A percentile compares a stretch with the other conserved stretches of the same genome.
phyloP scores from a whole-genome alignment of 2,888 invertebrate genomes.

The Melanophora roralis region DNA sequence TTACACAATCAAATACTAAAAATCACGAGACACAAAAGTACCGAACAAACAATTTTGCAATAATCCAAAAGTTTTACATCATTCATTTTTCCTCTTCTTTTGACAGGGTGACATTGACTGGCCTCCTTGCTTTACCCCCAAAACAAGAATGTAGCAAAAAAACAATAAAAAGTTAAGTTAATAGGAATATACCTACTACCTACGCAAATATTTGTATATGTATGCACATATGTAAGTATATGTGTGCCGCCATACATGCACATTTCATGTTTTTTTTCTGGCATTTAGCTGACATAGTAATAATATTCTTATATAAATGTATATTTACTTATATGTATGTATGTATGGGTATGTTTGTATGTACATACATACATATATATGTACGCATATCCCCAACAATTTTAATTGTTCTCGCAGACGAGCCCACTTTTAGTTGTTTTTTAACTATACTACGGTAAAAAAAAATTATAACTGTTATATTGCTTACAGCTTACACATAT shows the following conservation, averaged over 20 bases:
- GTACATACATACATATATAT: not conserved
- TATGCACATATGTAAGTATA: not conserved
- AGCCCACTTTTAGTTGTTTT: constrained; percentile 52
- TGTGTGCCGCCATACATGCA: not conserved
- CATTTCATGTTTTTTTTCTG: not conserved
- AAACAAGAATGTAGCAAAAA: constrained; percentile 15
- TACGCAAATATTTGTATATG: not conserved
- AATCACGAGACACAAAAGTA: not conserved
- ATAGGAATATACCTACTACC: constrained; percentile 2
- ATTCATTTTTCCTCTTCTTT: constrained; percentile 16
- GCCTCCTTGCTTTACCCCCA: constrained; percentile 50
- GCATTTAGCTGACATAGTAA: too few species aligned
- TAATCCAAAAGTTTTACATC: constrained; percentile 45
- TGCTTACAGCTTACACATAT: not conserved
- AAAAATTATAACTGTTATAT: constrained; percentile 27
- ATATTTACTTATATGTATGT: not conserved
- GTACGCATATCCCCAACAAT: not conserved
- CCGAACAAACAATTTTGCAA: constrained; percentile 22
- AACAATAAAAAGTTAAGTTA: constrained; percentile 9
- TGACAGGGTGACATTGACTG: constrained; percentile 60
- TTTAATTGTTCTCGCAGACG: constrained; percentile 42
- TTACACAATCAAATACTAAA: not conserved
- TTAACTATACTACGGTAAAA: not conserved
- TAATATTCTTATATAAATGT: not conserved
- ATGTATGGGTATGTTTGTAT: not conserved